A percentile compares a stretch with the other conserved stretches of the same genome.
phyloP scores from a whole-genome alignment of 2,113 vertebrate species.

The Cyanistes caeruleus region DNA sequence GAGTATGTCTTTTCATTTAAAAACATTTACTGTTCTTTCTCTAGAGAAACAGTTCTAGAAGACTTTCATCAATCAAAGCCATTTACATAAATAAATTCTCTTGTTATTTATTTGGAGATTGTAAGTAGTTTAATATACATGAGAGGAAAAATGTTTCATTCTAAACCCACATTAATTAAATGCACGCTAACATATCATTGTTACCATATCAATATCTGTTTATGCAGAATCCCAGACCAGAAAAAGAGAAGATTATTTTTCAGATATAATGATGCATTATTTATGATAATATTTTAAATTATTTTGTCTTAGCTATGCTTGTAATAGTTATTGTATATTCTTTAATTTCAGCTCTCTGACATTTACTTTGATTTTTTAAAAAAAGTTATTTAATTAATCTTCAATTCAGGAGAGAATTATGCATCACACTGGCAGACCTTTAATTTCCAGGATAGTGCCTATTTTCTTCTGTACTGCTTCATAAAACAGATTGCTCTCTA shows the following conservation, averaged over 20 bases:
- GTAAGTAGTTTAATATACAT: background rate
- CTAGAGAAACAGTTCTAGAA: background rate
- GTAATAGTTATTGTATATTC: background rate
- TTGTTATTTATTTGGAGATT: background rate
- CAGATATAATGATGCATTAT: background rate
- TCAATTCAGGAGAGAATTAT: slow-evolving; percentile 3
- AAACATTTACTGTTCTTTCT: background rate
- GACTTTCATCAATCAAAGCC: background rate
- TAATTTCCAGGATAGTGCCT: slow-evolving; percentile 19
- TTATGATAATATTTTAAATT: background rate
- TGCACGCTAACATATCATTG: background rate
- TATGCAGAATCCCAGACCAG: background rate
- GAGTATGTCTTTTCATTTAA: background rate
- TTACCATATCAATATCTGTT: background rate
- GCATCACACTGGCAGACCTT: slow-evolving; percentile 3
- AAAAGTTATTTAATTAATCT: slow-evolving; percentile 19
- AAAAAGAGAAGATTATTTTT: background rate
- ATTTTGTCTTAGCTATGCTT: slow-evolving; percentile 1
- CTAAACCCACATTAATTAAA: background rate
- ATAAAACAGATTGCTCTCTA: slow-evolving; percentile 35
- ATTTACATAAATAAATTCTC: background rate
- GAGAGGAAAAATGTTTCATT: background rate
- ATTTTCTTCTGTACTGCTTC: background rate
- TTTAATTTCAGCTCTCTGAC: slow-evolving; percentile 34
- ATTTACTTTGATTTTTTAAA: slow-evolving; percentile 26